These are phyloP conservation scores for Sesia apiformis DNA, from an alignment of 2,888 invertebrate genomes.

Conservation along the genomic window DNA sequence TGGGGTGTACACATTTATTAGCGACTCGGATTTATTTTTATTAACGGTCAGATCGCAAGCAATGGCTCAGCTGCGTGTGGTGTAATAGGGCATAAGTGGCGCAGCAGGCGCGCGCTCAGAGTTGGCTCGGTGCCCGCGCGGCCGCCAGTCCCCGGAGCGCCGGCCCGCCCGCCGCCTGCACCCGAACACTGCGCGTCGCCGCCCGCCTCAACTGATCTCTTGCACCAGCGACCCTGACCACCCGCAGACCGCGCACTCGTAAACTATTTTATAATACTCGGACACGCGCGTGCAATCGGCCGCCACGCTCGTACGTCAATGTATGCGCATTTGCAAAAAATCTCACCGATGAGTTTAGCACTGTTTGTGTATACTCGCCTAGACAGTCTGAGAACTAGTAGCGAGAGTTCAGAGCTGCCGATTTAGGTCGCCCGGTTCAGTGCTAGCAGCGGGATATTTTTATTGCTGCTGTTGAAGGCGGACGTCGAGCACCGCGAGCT, in stretches of 20 bases:
- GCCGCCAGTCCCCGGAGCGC: conserved; percentile 57
- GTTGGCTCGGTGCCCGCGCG: conserved; percentile 59
- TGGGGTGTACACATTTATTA: conserved; percentile 34
- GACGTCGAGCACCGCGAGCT: conserved; percentile 51
- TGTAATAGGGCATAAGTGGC: conserved; percentile 52
- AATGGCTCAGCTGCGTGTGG: conserved; percentile 39
- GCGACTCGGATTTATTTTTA: conserved; percentile 52
- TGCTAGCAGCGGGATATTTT: conserved; percentile 70
- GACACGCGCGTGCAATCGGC: conserved; percentile 9
- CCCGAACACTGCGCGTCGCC: conserved; percentile 11
- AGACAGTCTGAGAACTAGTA: conserved; percentile 34
- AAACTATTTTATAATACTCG: not conserved
- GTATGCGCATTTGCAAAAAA: conserved; percentile 13
- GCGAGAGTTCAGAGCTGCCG: conserved; percentile 38
- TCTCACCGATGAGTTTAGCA: conserved; percentile 10
- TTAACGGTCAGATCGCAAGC: conserved; percentile 26
- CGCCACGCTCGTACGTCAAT: conserved; percentile 3
- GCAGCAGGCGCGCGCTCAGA: conserved; percentile 29
- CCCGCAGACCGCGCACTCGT: conserved; percentile 1
- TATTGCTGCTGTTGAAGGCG: conserved; percentile 64
- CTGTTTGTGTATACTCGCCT: conserved; percentile 26
- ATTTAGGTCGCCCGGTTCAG: conserved; percentile 72
- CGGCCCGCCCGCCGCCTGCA: conserved; percentile 54
- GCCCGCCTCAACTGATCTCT: conserved; percentile 8
- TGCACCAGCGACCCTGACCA: conserved; percentile 6